Evolutionary conservation across 2,888 invertebrate genomes (phyloP), one percentile per base, ranked within the genome.

Genomic region (Lottia gigantea): DNA sequence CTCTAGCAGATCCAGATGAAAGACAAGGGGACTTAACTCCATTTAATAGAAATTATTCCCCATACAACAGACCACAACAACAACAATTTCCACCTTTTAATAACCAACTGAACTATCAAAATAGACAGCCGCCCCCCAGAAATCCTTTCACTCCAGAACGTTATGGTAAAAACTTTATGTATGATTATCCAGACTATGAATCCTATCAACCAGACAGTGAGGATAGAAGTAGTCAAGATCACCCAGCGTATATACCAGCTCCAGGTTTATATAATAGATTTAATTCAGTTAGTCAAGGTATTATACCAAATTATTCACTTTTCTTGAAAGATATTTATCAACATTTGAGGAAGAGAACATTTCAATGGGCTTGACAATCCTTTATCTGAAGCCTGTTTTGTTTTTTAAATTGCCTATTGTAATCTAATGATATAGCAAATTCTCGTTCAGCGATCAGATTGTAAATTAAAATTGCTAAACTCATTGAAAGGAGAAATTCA

Each of bases 151-250:
- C 40, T 40, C 40, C 40, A 40, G 40, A 40, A 40, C 40, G 40
- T 40, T 40, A 40, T 40, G 40, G 40, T 1, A 19, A 55, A 23
- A 55, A 55, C 23, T 55, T 23, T 55, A 23, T 55, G 45, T 61
- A 64, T 40, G 70, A 70, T 65, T 70, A 70, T 49, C 26, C 26
- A 47, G 70, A 70, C 62, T 70, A 65, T 26, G 70, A 70, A 23
- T 31, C 70, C 15, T 70, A 65, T 46, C 16, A 55, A 25, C 23
- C 55, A 1, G 65, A 61, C 45, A 64, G 64, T 26, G 70, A 64
- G 4, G 40, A 61, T 1, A 40, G 40, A n/a, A 47, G 66, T 19
- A 47, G 46, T 46, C 47, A 14, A 4, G 49, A 46, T 47, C 26
- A n/a, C 16, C 31, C 61, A 14, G 19, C 25, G 19, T 67, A 31